Evolutionary conservation across 2,888 invertebrate genomes (phyloP), one percentile per base, ranked within the genome.

Genomic region (Timema cristinae): DNA sequence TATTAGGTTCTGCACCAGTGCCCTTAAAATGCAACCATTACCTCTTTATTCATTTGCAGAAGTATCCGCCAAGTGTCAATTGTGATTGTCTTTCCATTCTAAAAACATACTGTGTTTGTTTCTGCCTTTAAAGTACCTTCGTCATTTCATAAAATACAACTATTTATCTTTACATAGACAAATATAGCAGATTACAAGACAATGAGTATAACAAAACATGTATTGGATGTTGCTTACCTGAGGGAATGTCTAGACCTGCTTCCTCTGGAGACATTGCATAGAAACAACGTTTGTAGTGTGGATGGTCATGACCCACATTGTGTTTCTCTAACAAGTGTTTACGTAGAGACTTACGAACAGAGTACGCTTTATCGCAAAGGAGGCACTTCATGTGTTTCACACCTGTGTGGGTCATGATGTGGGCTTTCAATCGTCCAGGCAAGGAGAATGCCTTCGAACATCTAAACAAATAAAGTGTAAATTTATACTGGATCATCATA

Each of bases 341-440:
- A 5, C 84, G 76, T 70, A 86, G 82, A 1, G 85, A 83, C 54
- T 84, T 81, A 73, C 83, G 83, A 8, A 83, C 82, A 16, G 84
- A 82, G 75, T 83, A 86, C 0, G 83, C 80, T 77, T 86, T 86
- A 5, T 83, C 81, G 75, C 86, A 86, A 70, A 83, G 79, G 76
- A 84, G 83, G 78, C 86, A 86, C 85, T 86, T 82, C 50, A 83
- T 82, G 32, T 83, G 82, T 77, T 86, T 85, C 70, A 82, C 75
- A 0, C 77, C 76, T 75, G 84, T 82, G 77, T 86, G 86, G 0
- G 86, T 85, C 76, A 86, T 78, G 59, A 86, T 83, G 77, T 86
- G 86, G 59, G 84, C 75, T 69, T 75, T 77, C 71, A 75, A 73
- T 51, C 75, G 73, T 13, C 75, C 72, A 70, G 77, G 75, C 72